phyloP scores from a whole-genome alignment of 64 coral and sea anemone species.

The Platygyra sinensis region DNA sequence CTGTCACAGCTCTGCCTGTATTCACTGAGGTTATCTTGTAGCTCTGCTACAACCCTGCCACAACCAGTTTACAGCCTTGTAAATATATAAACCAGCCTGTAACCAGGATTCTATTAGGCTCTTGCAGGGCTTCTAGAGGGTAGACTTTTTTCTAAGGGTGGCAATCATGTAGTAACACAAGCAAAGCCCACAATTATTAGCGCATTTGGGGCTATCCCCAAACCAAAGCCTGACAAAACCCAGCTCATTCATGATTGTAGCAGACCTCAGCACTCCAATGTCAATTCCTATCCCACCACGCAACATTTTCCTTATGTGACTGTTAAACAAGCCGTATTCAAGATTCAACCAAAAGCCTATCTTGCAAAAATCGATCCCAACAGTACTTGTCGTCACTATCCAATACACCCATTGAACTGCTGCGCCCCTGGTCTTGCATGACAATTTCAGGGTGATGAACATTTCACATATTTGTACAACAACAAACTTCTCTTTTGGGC shows the following conservation, averaged over 20 bases:
- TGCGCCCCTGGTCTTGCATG: slow-evolving; percentile 23
- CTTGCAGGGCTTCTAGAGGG: too few relatives aligned
- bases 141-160: too few relatives aligned
- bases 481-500: slow-evolving; percentile 17
- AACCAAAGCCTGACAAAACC: slow-evolving; percentile 30
- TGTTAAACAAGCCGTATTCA: not conserved
- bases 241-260: slow-evolving; percentile 50
- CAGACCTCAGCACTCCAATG: not conserved
- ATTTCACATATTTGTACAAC: slow-evolving; percentile 27
- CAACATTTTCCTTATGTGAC: slow-evolving; percentile 42
- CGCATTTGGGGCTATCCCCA: slow-evolving; percentile 44
- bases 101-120: too few relatives aligned
- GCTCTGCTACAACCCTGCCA: too few relatives aligned
- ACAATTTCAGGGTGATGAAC: slow-evolving; percentile 12
- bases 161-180: slow-evolving; percentile 29
- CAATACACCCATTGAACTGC: slow-evolving; percentile 51
- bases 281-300: slow-evolving; percentile 24
- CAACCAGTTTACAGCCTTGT: too few relatives aligned
- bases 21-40: too few relatives aligned
- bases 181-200: slow-evolving; percentile 46
- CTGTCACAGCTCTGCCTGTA: too few relatives aligned
- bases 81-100: too few relatives aligned
- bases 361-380: slow-evolving; percentile 60
- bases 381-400: slow-evolving; percentile 27
- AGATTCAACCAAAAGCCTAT: slow-evolving; percentile 25